phyloP scores from a whole-genome alignment of 2,797 vertebrate species.

The Poeciliopsis paucimaculata region DNA sequence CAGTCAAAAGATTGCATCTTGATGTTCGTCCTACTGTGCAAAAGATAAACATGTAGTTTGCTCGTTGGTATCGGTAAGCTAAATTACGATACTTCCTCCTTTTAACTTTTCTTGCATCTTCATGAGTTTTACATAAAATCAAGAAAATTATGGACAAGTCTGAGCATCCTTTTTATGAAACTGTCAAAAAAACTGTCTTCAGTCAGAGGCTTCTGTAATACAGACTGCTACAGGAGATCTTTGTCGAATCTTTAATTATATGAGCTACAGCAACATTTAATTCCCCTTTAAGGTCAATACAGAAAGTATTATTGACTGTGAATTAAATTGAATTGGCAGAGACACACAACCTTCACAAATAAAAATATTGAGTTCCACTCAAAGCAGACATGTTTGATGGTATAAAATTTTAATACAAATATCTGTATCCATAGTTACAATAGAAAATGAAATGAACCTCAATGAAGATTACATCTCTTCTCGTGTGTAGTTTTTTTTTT shows the following conservation, averaged over 20 bases:
- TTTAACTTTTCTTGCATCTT: not conserved
- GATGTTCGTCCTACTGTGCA: not conserved
- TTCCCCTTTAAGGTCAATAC: no score
- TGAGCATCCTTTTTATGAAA: no score
- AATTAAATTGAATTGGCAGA: not conserved
- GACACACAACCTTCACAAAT: not conserved
- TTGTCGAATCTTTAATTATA: no score
- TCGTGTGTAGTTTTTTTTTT: constrained; percentile 36
- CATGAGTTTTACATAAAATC: no score
- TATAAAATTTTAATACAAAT: constrained; percentile 65
- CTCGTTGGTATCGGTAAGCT: not conserved
- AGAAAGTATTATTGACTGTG: no score
- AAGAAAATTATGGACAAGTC: no score
- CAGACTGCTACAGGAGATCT: no score
- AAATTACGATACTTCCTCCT: not conserved
- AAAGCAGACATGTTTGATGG: constrained; percentile 24
- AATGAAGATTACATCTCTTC: constrained; percentile 58
- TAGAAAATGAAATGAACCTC: constrained; percentile 29
- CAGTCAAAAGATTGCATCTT: not conserved
- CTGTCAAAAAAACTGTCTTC: no score
- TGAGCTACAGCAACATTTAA: no score
- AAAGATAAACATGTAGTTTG: not conserved
- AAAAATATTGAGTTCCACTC: not conserved
- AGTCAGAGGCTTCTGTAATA: no score
- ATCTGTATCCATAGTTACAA: constrained; percentile 47